Percentiles rank a stretch among this genome's conserved stretches.
phyloP scores from a whole-genome alignment of 2,888 invertebrate genomes.

The Tillus elongatus region DNA sequence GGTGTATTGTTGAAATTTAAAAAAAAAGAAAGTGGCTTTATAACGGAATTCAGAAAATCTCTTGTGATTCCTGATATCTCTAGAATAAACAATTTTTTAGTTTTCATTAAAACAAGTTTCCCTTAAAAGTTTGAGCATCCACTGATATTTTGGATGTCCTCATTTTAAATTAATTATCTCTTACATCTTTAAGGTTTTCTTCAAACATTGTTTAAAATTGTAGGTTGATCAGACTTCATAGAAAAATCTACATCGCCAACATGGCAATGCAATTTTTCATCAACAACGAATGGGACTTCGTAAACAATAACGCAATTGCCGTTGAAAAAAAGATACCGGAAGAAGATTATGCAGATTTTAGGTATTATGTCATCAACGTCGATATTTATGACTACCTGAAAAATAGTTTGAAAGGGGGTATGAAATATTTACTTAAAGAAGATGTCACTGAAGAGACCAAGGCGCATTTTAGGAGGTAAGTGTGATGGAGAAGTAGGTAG shows the following conservation, averaged over 20 bases:
- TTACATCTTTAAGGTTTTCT: too few species aligned
- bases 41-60: too few species aligned
- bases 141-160: too few species aligned
- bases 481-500: conserved; percentile 1
- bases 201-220: too few species aligned
- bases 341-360: conserved; percentile 48
- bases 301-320: conserved; percentile 50
- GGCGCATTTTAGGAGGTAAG: conserved; percentile 46
- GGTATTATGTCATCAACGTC: conserved; percentile 47
- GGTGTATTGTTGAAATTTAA: too few species aligned
- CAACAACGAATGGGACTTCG: conserved; percentile 67
- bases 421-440: conserved; percentile 60
- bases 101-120: too few species aligned
- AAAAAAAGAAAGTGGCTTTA: too few species aligned
- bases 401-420: conserved; percentile 52
- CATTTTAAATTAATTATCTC: too few species aligned
- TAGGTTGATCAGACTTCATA: conserved; percentile 71
- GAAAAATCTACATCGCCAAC: conserved; percentile 69
- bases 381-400: conserved; percentile 47
- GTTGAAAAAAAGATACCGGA: conserved; percentile 47
- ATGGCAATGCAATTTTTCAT: conserved; percentile 65
- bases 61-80: too few species aligned
- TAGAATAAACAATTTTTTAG: too few species aligned
- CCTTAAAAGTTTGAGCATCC: too few species aligned
- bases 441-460: conserved; percentile 43